Evolutionary conservation across 1,140 invertebrate genomes (phyloP), one percentile per base, ranked within the genome.

Genomic region (Bombyx mandarina): DNA sequence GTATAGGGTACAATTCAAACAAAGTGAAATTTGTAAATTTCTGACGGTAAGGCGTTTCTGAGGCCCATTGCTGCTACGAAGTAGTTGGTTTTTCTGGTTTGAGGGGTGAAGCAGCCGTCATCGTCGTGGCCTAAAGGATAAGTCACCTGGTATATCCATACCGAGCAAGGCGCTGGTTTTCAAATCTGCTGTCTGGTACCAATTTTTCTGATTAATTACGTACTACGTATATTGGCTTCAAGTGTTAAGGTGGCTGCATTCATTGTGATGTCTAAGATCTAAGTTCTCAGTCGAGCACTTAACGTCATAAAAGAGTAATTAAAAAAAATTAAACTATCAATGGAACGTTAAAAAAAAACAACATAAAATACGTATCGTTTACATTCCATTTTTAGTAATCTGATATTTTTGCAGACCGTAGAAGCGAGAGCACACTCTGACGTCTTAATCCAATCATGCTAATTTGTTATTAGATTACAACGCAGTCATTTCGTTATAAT

Each of bases 391-490:
- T 47, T 43, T 10, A 66, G 76, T 73, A 81, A 82, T 56, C 42
- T 57, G 61, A 82, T 81, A 60, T 74, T 76, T 79, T 59, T 86
- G 78, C 73, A 49, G 73, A 80, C 79, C 78, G 69, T 84, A 62
- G 54, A 67, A 60, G 50, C 46, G 55, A 58, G 58, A 57, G 60
- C 71, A 63, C 65, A 67, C 71, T 78, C 78, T 84, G 78, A 86
- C 75, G 75, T 82, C 81, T 82, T 80, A 84, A 82, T 86, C 78
- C 71, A 79, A 82, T 82, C 81, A 80, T 63, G 61, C 60, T 77
- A 77, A 82, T 82, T 79, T 75, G 69, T 77, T 80, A 77, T 82
- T 73, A 67, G 57, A 69, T 79, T 76, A 74, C 72, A 67, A 69
- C 65, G 60, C 18, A 60, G 60, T 71, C 67, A 66, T 77, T 65